These are phyloP conservation scores for Melinaea menophilus DNA, from an alignment of 2,888 invertebrate species.

Conservation along the genomic window DNA sequence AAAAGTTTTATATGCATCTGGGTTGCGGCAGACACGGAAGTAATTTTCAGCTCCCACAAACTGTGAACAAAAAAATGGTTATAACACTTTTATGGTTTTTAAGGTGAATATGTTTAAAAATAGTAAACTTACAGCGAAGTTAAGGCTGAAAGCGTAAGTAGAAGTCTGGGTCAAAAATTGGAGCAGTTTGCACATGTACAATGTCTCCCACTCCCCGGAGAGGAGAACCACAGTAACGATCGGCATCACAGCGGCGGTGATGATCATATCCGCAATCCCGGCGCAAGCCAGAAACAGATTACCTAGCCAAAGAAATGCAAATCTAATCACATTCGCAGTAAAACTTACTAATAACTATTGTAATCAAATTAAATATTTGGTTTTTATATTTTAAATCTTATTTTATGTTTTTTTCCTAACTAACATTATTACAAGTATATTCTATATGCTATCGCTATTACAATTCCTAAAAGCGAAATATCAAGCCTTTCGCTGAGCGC, in stretches of 20 bases:
- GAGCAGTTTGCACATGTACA: constrained; percentile 80
- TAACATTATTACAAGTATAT: too few species aligned
- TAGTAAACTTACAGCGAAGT: constrained; percentile 67
- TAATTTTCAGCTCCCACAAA: constrained; percentile 82
- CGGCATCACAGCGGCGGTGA: constrained; percentile 83
- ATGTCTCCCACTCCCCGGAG: constrained; percentile 78
- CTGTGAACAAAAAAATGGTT: constrained; percentile 39
- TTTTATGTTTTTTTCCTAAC: too few species aligned
- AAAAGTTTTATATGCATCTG: constrained; percentile 58
- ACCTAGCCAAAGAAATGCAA: constrained; percentile 53
- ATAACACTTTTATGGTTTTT: too few species aligned
- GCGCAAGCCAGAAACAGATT: constrained; percentile 87
- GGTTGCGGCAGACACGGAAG: constrained; percentile 76
- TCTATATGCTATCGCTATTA: too few species aligned
- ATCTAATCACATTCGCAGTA: too few species aligned
- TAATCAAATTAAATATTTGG: too few species aligned
- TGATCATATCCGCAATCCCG: constrained; percentile 83
- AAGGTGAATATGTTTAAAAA: too few species aligned
- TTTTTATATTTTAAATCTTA: too few species aligned
- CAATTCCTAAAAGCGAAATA: too few species aligned
- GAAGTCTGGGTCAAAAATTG: constrained; percentile 83
- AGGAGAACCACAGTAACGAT: constrained; percentile 83
- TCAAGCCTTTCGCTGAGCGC: too few species aligned
- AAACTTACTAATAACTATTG: too few species aligned
- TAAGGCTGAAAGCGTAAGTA: constrained; percentile 70